These are phyloP conservation scores for Blastobasis lacticolella DNA, from an alignment of 2,888 invertebrate genomes.

Conservation along the genomic window DNA sequence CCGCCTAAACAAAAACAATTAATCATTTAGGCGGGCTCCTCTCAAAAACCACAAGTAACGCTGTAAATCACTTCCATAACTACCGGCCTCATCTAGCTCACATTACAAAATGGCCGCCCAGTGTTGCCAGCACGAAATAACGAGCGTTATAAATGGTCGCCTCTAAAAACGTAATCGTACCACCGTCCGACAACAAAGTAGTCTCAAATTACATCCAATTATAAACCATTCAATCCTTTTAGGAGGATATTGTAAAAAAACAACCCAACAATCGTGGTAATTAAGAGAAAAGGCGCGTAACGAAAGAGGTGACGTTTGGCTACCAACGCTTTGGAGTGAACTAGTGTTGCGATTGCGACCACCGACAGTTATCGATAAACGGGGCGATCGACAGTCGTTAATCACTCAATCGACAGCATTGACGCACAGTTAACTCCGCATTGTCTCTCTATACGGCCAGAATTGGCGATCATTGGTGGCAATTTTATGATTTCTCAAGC, in stretches of 20 bases:
- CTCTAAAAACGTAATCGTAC: slow-evolving; percentile 53
- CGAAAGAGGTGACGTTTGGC: slow-evolving; percentile 58
- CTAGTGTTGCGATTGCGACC: slow-evolving; percentile 31
- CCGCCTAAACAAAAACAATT: too few species aligned
- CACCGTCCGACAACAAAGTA: slow-evolving; percentile 59
- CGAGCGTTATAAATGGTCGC: slow-evolving; percentile 50
- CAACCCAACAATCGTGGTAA: slow-evolving; percentile 61
- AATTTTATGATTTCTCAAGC: slow-evolving; percentile 14
- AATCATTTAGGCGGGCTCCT: too few species aligned
- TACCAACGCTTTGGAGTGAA: slow-evolving; percentile 39
- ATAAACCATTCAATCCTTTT: slow-evolving; percentile 69
- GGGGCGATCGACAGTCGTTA: slow-evolving; percentile 5
- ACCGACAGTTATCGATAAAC: slow-evolving; percentile 43
- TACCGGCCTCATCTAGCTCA: slow-evolving; percentile 40
- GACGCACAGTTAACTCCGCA: slow-evolving; percentile 3
- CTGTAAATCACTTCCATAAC: slow-evolving; percentile 53
- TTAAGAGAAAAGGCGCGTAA: slow-evolving; percentile 66
- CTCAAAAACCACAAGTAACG: slow-evolving; percentile 25
- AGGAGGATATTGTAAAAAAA: slow-evolving; percentile 53
- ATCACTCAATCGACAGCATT: slow-evolving; percentile 3
- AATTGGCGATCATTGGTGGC: slow-evolving; percentile 16
- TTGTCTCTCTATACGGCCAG: slow-evolving; percentile 13
- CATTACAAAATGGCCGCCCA: slow-evolving; percentile 49
- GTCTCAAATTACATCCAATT: slow-evolving; percentile 72
- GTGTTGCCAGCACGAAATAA: slow-evolving; percentile 35